Base-by-base conservation (phyloP, 1,140 invertebrate genomes). In the Kradibia gibbosae region DNA sequence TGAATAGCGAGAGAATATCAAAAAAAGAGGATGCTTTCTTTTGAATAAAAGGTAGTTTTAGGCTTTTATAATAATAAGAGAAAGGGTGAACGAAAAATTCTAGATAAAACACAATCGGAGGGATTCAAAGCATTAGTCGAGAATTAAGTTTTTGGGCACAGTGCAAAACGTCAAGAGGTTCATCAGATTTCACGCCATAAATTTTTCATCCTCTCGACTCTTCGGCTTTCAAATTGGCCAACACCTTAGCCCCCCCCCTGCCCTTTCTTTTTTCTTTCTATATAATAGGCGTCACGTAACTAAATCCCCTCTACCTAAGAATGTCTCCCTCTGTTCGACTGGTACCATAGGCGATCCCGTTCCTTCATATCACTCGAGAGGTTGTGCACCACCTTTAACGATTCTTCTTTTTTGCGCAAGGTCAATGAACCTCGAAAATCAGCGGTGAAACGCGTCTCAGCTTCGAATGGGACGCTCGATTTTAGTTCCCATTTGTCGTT, bases 351-450 rank as follows among this genome's bases (percentile, higher is more conserved):
- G 8, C 8, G 45, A 17, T 48, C 45, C 20, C 15, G 3, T 20
- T 53, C 13, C 45, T 17, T 45, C n/a, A 22, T 60, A 22, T 77
- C 36, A 17, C 1, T 17, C 39, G 55, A 15, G 70, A 71, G 77
- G 77, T 78, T 48, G 48, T 80, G 67, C 53, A 53, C 42, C 28
- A 71, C 28, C 79, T 67, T 34, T 53, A 50, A 75, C 71, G 42
- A 74, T 80, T 80, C 36, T 25, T 80, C 71, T 75, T 74, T 65
- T 25, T 80, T 60, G 62, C 36, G 57, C 31, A 34, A 42, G 79
- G 72, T 80, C 72, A 80, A 80, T 67, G 79, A 71, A 80, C 79
- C 65, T 75, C 45, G 31, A 65, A 74, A 25, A 39, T 31, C 48
- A 62, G 48, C 36, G 65, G 28, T 3, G 36, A 76, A 74, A 57